A percentile compares a stretch with the other conserved stretches of the same genome.
Evolutionary conservation across 2,888 invertebrate species (phyloP).

Genomic region (Epistrophe eligans): DNA sequence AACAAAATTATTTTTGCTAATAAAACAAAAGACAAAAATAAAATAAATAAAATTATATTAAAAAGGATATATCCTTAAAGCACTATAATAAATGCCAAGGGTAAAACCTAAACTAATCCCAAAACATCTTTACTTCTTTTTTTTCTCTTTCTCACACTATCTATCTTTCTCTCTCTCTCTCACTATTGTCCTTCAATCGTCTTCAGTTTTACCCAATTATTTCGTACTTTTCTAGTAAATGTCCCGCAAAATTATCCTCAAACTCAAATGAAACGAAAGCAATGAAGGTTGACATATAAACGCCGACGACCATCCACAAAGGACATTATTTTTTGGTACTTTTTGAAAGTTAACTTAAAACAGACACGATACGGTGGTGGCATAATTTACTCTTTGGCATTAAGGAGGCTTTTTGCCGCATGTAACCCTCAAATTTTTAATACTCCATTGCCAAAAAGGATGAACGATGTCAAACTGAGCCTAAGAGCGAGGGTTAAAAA

Average conservation of each 20-base stretch:
- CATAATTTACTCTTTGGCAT: slow-evolving; percentile 45
- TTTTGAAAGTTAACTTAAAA: slow-evolving; percentile 51
- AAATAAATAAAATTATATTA: slow-evolving; percentile 4
- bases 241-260: slow-evolving; percentile 71
- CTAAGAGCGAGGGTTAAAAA: not conserved
- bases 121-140: not conserved
- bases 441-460: slow-evolving; percentile 29
- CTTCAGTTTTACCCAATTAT: slow-evolving; percentile 70
- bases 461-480: slow-evolving; percentile 37
- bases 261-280: slow-evolving; percentile 45
- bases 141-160: not conserved
- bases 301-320: slow-evolving; percentile 24
- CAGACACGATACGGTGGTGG: slow-evolving; percentile 32
- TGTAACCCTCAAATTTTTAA: slow-evolving; percentile 15
- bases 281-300: slow-evolving; percentile 50
- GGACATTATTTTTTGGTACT: slow-evolving; percentile 45
- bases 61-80: slow-evolving; percentile 14
- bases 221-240: slow-evolving; percentile 72
- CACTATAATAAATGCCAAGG: slow-evolving; percentile 10
- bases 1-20: slow-evolving; percentile 5
- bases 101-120: not conserved
- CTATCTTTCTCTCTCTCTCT: not conserved
- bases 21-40: not conserved
- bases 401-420: slow-evolving; percentile 25
- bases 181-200: slow-evolving; percentile 25